A percentile compares a stretch with the other conserved stretches of the same genome.
phyloP scores from a whole-genome alignment of 2,113 vertebrate genomes.

The Anas platyrhynchos region DNA sequence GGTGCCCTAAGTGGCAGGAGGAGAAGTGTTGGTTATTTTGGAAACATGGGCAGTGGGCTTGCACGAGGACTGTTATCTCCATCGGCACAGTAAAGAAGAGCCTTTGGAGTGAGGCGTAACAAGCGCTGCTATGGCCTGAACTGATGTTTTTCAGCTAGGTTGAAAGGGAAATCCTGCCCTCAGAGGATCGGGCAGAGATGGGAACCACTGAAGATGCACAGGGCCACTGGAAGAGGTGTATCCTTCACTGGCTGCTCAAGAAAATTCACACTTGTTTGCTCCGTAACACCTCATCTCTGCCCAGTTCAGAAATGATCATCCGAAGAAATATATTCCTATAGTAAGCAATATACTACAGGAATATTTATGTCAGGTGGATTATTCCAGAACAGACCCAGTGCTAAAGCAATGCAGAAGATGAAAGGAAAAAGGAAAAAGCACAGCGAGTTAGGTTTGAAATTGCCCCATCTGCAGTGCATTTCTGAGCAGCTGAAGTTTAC shows the following conservation, averaged over 20 bases:
- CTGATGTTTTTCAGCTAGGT: background rate
- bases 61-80: rapidly evolving
- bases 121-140: background rate
- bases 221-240: background rate
- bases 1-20: background rate
- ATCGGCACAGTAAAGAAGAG: background rate
- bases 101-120: background rate
- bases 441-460: background rate
- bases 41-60: background rate
- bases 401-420: background rate
- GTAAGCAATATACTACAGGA: background rate
- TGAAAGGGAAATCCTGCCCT: background rate
- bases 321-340: background rate
- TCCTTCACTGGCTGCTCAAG: background rate
- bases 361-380: background rate
- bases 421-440: conserved; percentile 16
- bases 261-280: background rate
- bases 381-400: background rate
- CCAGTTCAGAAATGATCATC: background rate
- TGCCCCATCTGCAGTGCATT: background rate
- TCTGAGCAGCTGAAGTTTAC: background rate
- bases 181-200: rapidly evolving
- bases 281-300: background rate
- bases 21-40: background rate
- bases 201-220: rapidly evolving